These are phyloP conservation scores for Lordiphosa andalusiaca DNA, from an alignment of 2,888 invertebrate genomes.

Conservation along the genomic window DNA sequence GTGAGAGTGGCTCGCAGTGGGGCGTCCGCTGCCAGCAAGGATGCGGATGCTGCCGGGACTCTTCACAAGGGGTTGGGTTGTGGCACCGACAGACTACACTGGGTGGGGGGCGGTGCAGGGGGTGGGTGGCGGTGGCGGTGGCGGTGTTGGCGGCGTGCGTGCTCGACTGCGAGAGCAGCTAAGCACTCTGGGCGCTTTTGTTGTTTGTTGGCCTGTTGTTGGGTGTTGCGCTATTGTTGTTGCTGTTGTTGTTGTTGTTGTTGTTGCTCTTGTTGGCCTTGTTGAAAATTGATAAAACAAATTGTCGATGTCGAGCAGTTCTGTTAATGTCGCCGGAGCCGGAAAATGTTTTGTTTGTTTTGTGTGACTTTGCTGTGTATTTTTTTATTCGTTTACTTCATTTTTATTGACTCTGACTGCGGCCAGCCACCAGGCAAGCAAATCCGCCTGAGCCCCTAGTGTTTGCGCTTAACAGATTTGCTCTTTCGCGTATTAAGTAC, in stretches of 20 bases:
- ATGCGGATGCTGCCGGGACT: conserved; percentile 40
- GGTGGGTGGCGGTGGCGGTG: conserved; percentile 15
- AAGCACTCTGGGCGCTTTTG: conserved; percentile 71
- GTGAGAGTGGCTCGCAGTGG: conserved; percentile 50
- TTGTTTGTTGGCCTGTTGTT: conserved; percentile 44
- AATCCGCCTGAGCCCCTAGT: conserved; percentile 24
- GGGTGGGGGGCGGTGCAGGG: conserved; percentile 6
- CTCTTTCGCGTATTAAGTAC: conserved; percentile 18
- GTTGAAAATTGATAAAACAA: conserved; percentile 77
- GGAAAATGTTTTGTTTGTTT: conserved; percentile 77
- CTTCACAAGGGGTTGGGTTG: conserved; percentile 22
- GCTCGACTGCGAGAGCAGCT: conserved; percentile 58
- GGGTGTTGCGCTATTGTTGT: conserved; percentile 45
- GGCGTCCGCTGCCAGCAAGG: conserved; percentile 51
- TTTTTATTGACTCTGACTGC: conserved; percentile 55
- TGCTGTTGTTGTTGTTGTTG: conserved; percentile 55
- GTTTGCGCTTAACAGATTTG: conserved; percentile 41
- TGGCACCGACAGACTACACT: background rate
- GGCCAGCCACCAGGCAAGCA: conserved; percentile 22
- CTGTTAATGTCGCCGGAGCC: conserved; percentile 77
- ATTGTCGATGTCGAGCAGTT: conserved; percentile 78
- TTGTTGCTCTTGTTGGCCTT: conserved; percentile 62
- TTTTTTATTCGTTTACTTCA: conserved; percentile 24
- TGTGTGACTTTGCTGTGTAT: conserved; percentile 54
- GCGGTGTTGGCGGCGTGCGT: conserved; percentile 54